A percentile compares a stretch with the other conserved stretches of the same genome.
Evolutionary conservation across 1,140 invertebrate genomes (phyloP).

Genomic region (Ganaspis sp.): DNA sequence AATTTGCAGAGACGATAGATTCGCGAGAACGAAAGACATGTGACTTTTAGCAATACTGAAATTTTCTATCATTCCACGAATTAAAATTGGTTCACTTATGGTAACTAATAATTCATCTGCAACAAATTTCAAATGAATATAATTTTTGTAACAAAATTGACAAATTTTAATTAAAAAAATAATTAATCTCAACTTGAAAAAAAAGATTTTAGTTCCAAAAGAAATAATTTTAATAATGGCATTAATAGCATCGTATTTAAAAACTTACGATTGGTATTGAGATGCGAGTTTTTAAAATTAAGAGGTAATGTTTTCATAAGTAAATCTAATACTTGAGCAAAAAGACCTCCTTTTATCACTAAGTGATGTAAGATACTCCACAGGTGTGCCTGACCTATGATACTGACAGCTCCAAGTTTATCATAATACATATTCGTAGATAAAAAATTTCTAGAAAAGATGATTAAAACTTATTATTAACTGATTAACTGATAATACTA

Average conservation of each 20-base stretch:
- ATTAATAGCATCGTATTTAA: background rate
- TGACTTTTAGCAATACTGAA: slow-evolving; percentile 69
- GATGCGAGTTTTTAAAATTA: slow-evolving; percentile 53
- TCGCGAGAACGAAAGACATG: slow-evolving; percentile 68
- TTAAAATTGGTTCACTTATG: slow-evolving; percentile 72
- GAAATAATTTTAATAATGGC: no score
- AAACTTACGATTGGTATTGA: slow-evolving; percentile 59
- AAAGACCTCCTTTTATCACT: slow-evolving; percentile 78
- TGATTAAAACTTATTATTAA: slow-evolving; percentile 17
- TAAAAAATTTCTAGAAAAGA: slow-evolving; percentile 80
- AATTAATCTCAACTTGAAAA: no score
- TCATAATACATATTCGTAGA: slow-evolving; percentile 83
- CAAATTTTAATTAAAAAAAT: slow-evolving; percentile 21
- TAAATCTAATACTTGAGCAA: slow-evolving; percentile 77
- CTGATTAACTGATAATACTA: background rate
- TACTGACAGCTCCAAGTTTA: slow-evolving; percentile 81
- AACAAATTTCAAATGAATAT: slow-evolving; percentile 50
- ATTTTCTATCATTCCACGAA: slow-evolving; percentile 73
- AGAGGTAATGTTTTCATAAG: slow-evolving; percentile 69
- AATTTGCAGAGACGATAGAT: slow-evolving; percentile 67
- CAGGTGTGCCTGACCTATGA: slow-evolving; percentile 80
- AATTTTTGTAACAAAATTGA: no score
- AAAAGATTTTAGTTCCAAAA: no score
- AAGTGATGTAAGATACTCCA: slow-evolving; percentile 80
- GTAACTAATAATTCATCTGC: slow-evolving; percentile 74